Percentiles rank a stretch among this genome's conserved stretches.
phyloP scores from a whole-genome alignment of 2,797 vertebrate genomes.

The Scolopax rusticola region DNA sequence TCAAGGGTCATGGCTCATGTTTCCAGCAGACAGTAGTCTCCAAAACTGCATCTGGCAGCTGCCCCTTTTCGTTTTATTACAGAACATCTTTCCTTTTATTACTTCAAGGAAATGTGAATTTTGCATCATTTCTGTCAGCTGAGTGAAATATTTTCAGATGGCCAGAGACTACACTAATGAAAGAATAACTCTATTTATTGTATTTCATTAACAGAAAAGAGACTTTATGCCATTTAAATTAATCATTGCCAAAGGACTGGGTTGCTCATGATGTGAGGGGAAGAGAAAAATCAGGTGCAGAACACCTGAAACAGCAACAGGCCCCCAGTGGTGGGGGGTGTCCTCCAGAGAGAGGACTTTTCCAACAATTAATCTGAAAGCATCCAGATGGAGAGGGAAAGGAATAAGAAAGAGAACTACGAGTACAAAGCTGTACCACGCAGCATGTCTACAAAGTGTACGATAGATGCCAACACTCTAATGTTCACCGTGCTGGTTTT shows the following conservation, averaged over 20 bases:
- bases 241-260: conserved; percentile 53
- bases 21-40: neutral
- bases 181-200: conserved; percentile 30
- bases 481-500: neutral
- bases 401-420: neutral
- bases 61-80: neutral
- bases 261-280: conserved; percentile 17
- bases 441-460: neutral
- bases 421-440: neutral
- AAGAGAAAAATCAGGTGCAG: conserved; percentile 46
- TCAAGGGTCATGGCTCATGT: neutral
- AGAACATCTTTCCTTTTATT: conserved; percentile 26
- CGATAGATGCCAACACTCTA: neutral
- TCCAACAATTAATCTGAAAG: conserved; percentile 40
- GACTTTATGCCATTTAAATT: conserved; percentile 42
- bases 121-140: conserved; percentile 8
- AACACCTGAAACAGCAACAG: conserved; percentile 71
- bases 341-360: conserved; percentile 21
- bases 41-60: neutral
- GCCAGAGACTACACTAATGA: neutral
- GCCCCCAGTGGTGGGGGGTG: neutral
- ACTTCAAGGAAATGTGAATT: conserved; percentile 21
- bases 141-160: conserved; percentile 32
- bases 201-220: conserved; percentile 39
- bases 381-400: conserved; percentile 45